Base-by-base conservation (phyloP, 2,888 invertebrate genomes). In the Thecocarcelia acutangulata region DNA sequence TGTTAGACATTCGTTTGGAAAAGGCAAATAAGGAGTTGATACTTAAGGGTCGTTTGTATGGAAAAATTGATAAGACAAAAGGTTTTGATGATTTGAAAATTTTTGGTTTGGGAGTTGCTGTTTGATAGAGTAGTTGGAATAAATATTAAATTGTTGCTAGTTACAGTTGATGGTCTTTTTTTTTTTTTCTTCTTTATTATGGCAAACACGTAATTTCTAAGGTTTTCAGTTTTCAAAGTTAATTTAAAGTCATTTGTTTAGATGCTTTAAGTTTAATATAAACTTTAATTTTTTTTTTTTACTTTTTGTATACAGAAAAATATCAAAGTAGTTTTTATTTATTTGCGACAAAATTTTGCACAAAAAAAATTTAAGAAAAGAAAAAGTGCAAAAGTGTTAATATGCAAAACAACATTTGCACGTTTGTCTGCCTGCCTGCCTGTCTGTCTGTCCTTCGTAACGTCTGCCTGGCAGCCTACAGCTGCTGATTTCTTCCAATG, bases 1-100 rank as follows among this genome's bases (percentile, higher is more conserved):
- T 79, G 61, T 75, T 84, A 1, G 72, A 83, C n/a, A 2, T 90
- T 0, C n/a, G 77, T 0, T n/a, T 87, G 2, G 68, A 42, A 5
- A 80, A 69, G 54, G 40, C 85, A 3, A 86, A 85, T 9, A 54
- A 78, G 9, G 84, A 66, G 0, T 17, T 68, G 37, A 42, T 89
- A n/a, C 86, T 88, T 15, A 84, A 85, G 15, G 87, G 87, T 4
- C 68, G 21, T 24, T 50, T 89, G 2, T 78, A 85, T 73, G 88
- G 87, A 0, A 85, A 85, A 13, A 85, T 90, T 44, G 89, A 90
- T 76, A 90, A 90, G 37, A 89, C 90, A 13, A 90, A 89, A 76
- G 90, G 88, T 3, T 90, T 90, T 42, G 86, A 90, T 81, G 89
- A 90, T 85, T 85, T 90, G 1, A 90, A 89, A 84, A 86, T 87